Conservation (phyloP, 2,888 invertebrate genomes). For the Acanthosoma haemorrhoidale region DNA sequence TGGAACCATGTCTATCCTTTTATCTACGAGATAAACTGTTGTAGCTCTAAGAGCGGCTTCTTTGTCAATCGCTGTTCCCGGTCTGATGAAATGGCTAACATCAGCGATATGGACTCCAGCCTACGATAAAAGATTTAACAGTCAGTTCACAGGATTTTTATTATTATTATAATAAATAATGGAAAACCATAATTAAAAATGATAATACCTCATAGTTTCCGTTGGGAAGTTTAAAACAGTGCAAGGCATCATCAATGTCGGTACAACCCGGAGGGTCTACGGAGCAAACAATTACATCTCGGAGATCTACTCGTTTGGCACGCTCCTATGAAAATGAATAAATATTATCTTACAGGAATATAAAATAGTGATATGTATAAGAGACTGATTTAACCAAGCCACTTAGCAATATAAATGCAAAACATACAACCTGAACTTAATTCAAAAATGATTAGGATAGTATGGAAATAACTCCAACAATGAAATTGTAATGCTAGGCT, state of each 20-base stretch:
- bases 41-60: slow-evolving; percentile 93
- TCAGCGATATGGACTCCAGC: slow-evolving; percentile 98
- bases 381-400: no score
- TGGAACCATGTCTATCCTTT: slow-evolving; percentile 82
- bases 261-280: slow-evolving; percentile 99
- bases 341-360: not conserved
- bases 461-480: no score
- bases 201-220: slow-evolving; percentile 60
- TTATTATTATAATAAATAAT: not conserved
- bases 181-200: not conserved
- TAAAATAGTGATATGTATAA: not conserved
- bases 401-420: no score
- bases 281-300: slow-evolving; percentile 81
- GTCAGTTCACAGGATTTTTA: not conserved
- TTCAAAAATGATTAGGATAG: no score
- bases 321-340: slow-evolving; percentile 57
- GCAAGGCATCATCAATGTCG: slow-evolving; percentile 97
- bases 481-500: no score
- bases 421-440: no score
- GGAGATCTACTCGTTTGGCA: slow-evolving; percentile 72
- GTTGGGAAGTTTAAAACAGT: slow-evolving; percentile 70
- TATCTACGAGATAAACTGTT: slow-evolving; percentile 92
- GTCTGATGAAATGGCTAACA: slow-evolving; percentile 93
- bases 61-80: slow-evolving; percentile 82
- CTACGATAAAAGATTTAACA: slow-evolving; percentile 45